Conservation (phyloP, 2,888 invertebrate genomes). For the Papilio protenor region DNA sequence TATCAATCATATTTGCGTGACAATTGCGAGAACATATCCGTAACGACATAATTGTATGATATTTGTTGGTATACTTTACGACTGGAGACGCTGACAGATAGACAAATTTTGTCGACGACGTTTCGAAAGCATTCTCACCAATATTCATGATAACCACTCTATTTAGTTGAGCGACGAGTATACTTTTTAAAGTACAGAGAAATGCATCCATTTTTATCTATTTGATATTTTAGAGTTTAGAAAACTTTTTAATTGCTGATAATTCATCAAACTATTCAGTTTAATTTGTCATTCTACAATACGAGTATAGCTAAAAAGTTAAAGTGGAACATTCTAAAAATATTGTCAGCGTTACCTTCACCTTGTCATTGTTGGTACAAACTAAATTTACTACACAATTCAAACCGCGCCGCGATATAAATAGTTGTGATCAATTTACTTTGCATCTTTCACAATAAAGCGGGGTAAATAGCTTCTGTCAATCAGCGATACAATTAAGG, state of each 20-base stretch:
- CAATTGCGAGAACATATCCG: no score
- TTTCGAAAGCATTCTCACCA: no score
- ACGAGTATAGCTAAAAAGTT: not conserved
- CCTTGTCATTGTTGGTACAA: slow-evolving; percentile 19
- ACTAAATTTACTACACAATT: slow-evolving; percentile 33
- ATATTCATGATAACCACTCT: no score
- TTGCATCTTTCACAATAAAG: slow-evolving; percentile 24
- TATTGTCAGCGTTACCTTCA: slow-evolving; percentile 16
- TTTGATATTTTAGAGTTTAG: no score
- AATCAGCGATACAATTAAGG: no score
- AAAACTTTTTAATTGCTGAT: no score
- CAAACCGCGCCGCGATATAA: slow-evolving; percentile 25
- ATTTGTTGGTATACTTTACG: no score
- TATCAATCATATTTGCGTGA: no score
- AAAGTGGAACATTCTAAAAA: slow-evolving; percentile 9
- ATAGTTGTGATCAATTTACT: slow-evolving; percentile 25
- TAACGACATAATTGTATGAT: no score
- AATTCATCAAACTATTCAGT: not conserved
- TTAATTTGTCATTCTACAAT: not conserved
- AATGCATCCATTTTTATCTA: not conserved
- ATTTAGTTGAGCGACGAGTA: not conserved
- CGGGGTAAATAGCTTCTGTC: slow-evolving; percentile 22
- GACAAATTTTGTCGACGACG: no score
- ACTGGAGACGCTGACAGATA: no score
- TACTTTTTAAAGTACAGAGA: slow-evolving; percentile 2